Evolutionary conservation across 2,797 vertebrate species (phyloP).

Genomic region (Oryzias sinensis): DNA sequence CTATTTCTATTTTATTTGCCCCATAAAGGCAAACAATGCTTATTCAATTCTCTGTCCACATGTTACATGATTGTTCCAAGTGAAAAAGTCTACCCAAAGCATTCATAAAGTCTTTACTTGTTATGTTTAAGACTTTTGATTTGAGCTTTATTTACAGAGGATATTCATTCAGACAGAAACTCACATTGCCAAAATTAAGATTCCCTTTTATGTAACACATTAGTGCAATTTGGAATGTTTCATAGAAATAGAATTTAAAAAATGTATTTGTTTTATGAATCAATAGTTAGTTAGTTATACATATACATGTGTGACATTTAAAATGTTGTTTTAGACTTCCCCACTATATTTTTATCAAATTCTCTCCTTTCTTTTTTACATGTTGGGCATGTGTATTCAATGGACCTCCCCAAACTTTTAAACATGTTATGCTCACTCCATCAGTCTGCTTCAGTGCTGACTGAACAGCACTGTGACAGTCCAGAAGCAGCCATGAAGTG

Average conservation of each 20-base stretch:
- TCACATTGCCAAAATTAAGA: conserved; percentile 46
- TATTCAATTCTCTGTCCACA: too few species aligned
- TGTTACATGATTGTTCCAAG: too few species aligned
- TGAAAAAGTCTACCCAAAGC: too few species aligned
- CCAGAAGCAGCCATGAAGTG: conserved; percentile 40
- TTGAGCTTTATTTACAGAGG: conserved; percentile 65
- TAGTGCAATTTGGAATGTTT: conserved; percentile 11
- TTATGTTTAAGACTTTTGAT: not conserved
- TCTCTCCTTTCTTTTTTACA: conserved; percentile 30
- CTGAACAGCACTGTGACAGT: conserved; percentile 34
- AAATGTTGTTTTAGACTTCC: too few species aligned
- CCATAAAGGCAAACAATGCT: too few species aligned
- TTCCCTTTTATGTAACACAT: conserved; percentile 38
- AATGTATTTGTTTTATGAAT: too few species aligned
- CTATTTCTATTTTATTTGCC: too few species aligned
- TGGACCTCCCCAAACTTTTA: conserved; percentile 45
- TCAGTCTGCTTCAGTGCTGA: conserved; percentile 50
- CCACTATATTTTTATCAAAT: conserved; percentile 44
- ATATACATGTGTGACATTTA: too few species aligned
- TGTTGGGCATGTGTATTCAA: conserved; percentile 51
- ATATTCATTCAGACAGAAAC: conserved; percentile 37
- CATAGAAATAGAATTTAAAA: too few species aligned
- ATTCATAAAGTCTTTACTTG: too few species aligned
- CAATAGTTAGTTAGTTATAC: too few species aligned
- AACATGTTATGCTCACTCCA: conserved; percentile 49